Evolutionary conservation across 2,113 vertebrate species (phyloP).

Genomic region (Grallaria varia): DNA sequence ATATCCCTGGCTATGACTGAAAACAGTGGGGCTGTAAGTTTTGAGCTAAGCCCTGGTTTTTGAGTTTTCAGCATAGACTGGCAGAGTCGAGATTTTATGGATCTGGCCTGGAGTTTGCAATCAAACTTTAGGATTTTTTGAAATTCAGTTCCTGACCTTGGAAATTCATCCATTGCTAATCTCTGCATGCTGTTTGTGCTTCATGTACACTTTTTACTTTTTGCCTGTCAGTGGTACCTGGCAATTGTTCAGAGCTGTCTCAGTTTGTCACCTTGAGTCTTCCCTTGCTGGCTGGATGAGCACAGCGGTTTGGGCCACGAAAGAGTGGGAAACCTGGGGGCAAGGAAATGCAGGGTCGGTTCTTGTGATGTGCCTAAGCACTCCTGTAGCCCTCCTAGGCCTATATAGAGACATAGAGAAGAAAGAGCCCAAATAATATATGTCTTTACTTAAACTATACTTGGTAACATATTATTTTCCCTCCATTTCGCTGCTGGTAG

Average conservation of each 20-base stretch:
- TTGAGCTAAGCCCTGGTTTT: neutral
- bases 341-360: neutral
- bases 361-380: neutral
- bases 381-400: neutral
- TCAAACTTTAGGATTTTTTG: neutral
- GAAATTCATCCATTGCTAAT: neutral
- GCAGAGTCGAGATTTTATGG: neutral
- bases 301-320: neutral
- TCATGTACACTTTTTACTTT: neutral
- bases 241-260: neutral
- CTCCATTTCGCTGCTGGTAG: conserved; percentile 37
- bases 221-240: neutral
- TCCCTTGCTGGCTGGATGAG: neutral
- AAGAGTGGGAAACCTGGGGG: neutral
- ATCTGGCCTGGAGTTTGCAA: neutral
- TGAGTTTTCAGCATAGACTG: neutral
- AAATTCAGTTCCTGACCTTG: neutral
- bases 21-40: neutral
- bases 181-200: neutral
- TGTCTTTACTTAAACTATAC: conserved; percentile 54
- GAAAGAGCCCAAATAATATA: neutral
- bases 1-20: neutral
- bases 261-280: conserved; percentile 1
- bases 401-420: neutral
- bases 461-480: conserved; percentile 55